phyloP scores from a whole-genome alignment of 2,888 invertebrate genomes.

The Halictus quadricinctus region DNA sequence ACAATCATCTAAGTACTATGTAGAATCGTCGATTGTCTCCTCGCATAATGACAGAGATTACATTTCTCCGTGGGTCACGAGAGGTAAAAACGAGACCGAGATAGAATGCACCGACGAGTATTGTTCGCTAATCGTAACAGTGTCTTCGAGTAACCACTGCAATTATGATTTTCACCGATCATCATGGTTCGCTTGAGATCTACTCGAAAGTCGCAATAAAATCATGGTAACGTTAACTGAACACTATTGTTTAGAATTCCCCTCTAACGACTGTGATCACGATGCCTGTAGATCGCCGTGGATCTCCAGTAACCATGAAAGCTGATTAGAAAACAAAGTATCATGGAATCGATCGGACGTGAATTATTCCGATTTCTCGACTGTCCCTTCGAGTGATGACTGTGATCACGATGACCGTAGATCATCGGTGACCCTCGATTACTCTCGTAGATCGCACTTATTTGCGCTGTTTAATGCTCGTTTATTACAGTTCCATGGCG shows the following conservation, averaged over 20 bases:
- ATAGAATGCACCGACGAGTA: conserved; percentile 6
- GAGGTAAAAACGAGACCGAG: background rate
- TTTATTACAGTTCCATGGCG: background rate
- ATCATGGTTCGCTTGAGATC: background rate
- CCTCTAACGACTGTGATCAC: background rate
- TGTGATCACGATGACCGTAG: background rate
- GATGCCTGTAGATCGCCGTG: background rate
- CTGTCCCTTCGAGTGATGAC: background rate
- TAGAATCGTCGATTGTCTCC: background rate
- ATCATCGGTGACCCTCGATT: background rate
- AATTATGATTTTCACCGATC: background rate
- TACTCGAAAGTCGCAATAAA: background rate
- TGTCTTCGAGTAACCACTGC: background rate
- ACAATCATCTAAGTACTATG: background rate
- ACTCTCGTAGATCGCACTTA: background rate
- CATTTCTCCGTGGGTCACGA: background rate
- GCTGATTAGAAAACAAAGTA: conserved; percentile 5
- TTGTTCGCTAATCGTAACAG: conserved; percentile 12
- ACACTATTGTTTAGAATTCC: background rate
- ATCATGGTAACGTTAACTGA: background rate
- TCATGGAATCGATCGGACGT: background rate
- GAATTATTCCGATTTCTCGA: background rate
- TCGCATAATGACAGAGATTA: background rate
- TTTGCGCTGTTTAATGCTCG: background rate
- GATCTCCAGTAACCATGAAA: background rate